Evolutionary conservation across 2,797 vertebrate species (phyloP), one percentile per base, ranked within the genome.

Genomic region (Falco cherrug): DNA sequence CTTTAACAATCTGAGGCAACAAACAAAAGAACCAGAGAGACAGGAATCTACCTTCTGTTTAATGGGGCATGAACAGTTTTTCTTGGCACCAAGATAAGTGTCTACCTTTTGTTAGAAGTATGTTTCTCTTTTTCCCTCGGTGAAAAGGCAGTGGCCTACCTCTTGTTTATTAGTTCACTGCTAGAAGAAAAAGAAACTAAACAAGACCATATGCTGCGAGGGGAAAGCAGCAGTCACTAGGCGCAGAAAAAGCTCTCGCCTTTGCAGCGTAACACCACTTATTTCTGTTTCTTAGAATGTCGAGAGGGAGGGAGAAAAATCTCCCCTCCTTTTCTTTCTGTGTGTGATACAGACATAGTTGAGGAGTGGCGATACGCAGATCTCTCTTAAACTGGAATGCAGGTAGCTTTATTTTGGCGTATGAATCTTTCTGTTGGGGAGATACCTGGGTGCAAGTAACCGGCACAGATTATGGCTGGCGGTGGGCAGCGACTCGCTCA

Each of bases 1-100:
- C 95, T 57, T 90, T 93, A 94, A 97, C 95, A 92, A 76, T 85
- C 95, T 93, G 70, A 95, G 33, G 90, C 90, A 94, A 88, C 90
- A 95, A 92, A 96, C 76, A 96, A 51, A 93, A 90, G 89, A 95
- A 94, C 78, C 83, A 68, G 43, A 67, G 61, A 96, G 94, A 95
- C 22, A 57, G 90, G 86, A 95, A 83, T 87, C 68, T 71, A 90
- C 79, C 81, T 91, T 84, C 68, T 90, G 67, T 64, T 95, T 94
- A 96, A 70, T 84, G 89, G 95, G 71, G 64, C 73, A 79, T 84
- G 77, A 90, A 91, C 39, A 31, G 51, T 87, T 96, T 92, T 73
- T 51, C n/a, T 84, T 75, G 87, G 83, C 84, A 83, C 69, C 31
- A 69, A 67, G 68, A 74, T 25, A 77, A 97, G 51, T 15, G 33